Evolutionary conservation across 2,888 invertebrate species (phyloP), one percentile per base, ranked within the genome.

Genomic region (Electrophaes corylata): DNA sequence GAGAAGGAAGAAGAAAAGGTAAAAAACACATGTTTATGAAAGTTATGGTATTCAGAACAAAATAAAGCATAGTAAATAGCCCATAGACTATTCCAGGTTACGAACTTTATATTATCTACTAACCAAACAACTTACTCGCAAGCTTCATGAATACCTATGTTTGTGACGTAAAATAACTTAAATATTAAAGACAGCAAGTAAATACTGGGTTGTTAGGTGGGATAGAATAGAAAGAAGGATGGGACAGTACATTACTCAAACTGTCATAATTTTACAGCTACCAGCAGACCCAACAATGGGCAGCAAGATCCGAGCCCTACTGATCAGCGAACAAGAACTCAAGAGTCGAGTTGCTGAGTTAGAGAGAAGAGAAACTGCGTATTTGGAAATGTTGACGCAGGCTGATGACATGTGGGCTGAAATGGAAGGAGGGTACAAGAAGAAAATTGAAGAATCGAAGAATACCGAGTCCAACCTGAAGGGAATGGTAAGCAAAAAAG

Each of bases 371-470:
- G 95, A 95, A 75, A 88, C 93, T 1, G 94, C 95, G 0, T 95
- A 95, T 71, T 91, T 95, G 70, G 94, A 94, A 72, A 95, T 95
- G 70, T 79, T 96, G 73, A 94, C 95, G 55, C 94, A 95, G 57
- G 95, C 95, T 0, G 95, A 95, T 62, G 94, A 95, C 58, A 93
- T 95, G 84, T 95, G 95, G 94, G 93, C 94, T 0, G 94, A 94
- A 70, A 92, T 95, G 91, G 95, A 94, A 73, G 92, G 92, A 6
- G 93, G 93, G 0, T 94, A 94, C 69, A 94, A 94, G 78, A 91
- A 89, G 69, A 93, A 91, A 67, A 93, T 94, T 31, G 82, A 92
- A 40, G 91, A 92, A 14, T 87, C 92, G 35, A 79, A 90, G 43
- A 75, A 81, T 3, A 88, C 86, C 6, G 93, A 93, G 73, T 69